Percentiles rank a stretch among this genome's conserved stretches.
phyloP scores from a whole-genome alignment of 2,888 invertebrate species.

The Cosmia pyralina region DNA sequence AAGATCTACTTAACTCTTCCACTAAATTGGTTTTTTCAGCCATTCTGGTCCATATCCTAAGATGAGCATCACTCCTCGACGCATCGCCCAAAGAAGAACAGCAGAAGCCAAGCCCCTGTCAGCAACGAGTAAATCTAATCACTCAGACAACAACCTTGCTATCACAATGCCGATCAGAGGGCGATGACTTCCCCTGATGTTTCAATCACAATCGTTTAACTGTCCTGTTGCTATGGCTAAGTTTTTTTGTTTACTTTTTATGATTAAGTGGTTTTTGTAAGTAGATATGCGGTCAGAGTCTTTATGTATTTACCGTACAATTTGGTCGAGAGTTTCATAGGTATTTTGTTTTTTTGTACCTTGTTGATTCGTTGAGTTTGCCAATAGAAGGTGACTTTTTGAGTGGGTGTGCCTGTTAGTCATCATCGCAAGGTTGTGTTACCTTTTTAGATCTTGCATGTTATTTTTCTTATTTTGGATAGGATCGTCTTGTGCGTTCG shows the following conservation, averaged over 20 bases:
- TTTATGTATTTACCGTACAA: slow-evolving; percentile 33
- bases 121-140: slow-evolving; percentile 34
- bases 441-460: neutral
- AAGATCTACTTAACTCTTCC: neutral
- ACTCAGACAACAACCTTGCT: slow-evolving; percentile 11
- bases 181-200: slow-evolving; percentile 33
- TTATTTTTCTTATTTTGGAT: neutral
- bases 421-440: slow-evolving; percentile 9
- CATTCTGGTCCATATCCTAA: neutral
- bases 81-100: neutral
- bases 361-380: slow-evolving; percentile 13
- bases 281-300: slow-evolving; percentile 26
- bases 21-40: neutral
- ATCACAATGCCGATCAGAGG: slow-evolving; percentile 37
- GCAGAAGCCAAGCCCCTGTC: neutral
- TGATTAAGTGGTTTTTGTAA: slow-evolving; percentile 20
- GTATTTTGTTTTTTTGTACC: slow-evolving; percentile 5
- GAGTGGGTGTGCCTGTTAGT: slow-evolving; percentile 37
- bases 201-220: slow-evolving; percentile 25
- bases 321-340: neutral
- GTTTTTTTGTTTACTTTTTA: slow-evolving; percentile 33
- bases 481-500: no score
- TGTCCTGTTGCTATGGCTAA: slow-evolving; percentile 40
- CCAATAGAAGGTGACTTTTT: slow-evolving; percentile 12
- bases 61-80: neutral